phyloP scores from a whole-genome alignment of 1,140 invertebrate species.

The Bilobella aurantiaca region DNA sequence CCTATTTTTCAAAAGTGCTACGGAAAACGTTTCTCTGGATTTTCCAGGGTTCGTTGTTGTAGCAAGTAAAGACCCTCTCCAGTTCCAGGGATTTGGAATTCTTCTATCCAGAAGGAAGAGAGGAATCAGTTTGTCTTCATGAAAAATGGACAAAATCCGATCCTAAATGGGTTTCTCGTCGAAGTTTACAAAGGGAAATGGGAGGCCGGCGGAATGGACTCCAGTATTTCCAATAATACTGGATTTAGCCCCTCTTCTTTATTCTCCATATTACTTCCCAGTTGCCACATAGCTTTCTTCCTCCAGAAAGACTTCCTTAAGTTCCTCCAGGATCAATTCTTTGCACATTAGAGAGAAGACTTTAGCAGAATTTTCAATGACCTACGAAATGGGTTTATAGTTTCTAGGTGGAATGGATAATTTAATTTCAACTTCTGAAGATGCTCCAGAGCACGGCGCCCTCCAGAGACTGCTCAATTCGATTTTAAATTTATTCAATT shows the following conservation, averaged over 20 bases:
- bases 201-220: neutral
- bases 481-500: neutral
- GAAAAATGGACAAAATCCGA: slow-evolving; percentile 27
- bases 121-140: slow-evolving; percentile 16
- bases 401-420: neutral
- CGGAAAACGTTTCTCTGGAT: too few relatives aligned
- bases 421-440: neutral
- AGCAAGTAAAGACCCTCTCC: neutral
- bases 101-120: neutral
- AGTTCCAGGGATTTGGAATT: neutral
- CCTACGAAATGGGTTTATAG: neutral
- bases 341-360: neutral
- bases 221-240: too few relatives aligned
- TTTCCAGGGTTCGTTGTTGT: neutral
- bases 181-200: neutral
- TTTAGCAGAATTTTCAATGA: neutral
- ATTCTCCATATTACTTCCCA: too few relatives aligned
- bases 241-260: too few relatives aligned
- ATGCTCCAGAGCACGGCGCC: neutral
- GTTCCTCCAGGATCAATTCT: slow-evolving; percentile 6
- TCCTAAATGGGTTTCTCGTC: slow-evolving; percentile 14
- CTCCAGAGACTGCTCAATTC: neutral
- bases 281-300: too few relatives aligned
- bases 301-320: too few relatives aligned
- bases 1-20: too few relatives aligned